These are phyloP conservation scores for Cordilura impudica DNA, from an alignment of 2,888 invertebrate species.

Conservation along the genomic window DNA sequence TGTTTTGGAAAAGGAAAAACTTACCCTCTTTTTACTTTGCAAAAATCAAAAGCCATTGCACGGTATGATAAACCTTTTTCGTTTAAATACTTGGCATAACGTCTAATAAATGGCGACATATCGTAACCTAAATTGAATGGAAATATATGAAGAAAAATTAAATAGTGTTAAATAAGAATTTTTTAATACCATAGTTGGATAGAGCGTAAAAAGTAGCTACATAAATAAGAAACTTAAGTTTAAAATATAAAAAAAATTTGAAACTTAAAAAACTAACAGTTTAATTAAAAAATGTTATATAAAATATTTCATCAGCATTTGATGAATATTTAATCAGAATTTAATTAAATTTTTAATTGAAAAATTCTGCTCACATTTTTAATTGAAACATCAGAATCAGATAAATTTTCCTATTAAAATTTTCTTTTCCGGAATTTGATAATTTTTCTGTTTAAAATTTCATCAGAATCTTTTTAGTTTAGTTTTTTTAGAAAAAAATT, in stretches of 20 bases:
- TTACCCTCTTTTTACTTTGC: conserved; percentile 99
- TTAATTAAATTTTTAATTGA: no score
- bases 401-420: no score
- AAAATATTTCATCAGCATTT: no score
- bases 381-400: no score
- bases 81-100: conserved; percentile 99
- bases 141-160: background rate
- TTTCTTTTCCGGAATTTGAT: no score
- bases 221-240: background rate
- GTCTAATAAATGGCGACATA: conserved; percentile 99
- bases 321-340: no score
- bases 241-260: background rate
- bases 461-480: no score
- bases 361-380: no score
- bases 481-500: no score
- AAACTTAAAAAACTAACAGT: background rate
- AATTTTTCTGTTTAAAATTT: no score
- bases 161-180: background rate
- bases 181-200: background rate
- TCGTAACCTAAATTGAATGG: conserved; percentile 88
- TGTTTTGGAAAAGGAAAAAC: conserved; percentile 66
- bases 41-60: conserved; percentile 99
- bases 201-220: background rate
- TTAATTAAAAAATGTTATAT: no score
- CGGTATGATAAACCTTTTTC: conserved; percentile 99